These are phyloP conservation scores for Propithecus deckenii DNA, from an alignment of 2,797 vertebrate genomes.

Conservation along the genomic window DNA sequence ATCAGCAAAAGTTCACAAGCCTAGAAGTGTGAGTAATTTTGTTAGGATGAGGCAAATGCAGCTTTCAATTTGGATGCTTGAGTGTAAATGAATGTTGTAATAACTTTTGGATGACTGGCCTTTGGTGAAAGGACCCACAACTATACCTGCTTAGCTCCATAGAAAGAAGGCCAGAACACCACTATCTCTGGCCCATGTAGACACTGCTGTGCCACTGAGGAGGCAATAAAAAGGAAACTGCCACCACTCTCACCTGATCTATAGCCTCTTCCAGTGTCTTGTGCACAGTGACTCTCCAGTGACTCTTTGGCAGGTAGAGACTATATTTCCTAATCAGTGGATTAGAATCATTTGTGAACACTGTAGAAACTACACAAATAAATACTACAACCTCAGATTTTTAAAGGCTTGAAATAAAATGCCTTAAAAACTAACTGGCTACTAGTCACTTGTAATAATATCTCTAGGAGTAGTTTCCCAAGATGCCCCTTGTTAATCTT, in stretches of 20 bases:
- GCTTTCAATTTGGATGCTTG: background rate
- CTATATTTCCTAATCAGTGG: background rate
- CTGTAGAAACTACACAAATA: background rate
- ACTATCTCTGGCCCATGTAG: background rate
- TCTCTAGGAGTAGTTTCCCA: constrained; percentile 7
- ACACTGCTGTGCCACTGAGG: background rate
- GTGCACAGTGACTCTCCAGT: background rate
- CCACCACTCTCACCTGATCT: background rate
- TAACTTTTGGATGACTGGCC: background rate
- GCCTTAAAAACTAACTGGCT: constrained; percentile 48
- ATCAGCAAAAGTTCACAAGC: constrained; percentile 22
- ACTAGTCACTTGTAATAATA: background rate
- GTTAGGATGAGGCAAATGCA: background rate
- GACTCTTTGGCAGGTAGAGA: background rate
- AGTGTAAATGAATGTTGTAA: background rate
- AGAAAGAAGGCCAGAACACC: background rate
- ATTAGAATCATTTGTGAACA: constrained; percentile 33
- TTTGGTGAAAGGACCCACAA: constrained; percentile 28
- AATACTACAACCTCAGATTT: background rate
- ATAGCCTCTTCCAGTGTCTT: background rate
- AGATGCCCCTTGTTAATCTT: constrained; percentile 18
- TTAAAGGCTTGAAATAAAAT: constrained; percentile 38
- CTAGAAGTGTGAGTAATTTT: background rate
- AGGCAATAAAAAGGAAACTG: constrained; percentile 20
- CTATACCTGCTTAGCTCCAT: background rate